phyloP scores from a whole-genome alignment of 2,113 vertebrate species.

The Phrynosoma platyrhinos region DNA sequence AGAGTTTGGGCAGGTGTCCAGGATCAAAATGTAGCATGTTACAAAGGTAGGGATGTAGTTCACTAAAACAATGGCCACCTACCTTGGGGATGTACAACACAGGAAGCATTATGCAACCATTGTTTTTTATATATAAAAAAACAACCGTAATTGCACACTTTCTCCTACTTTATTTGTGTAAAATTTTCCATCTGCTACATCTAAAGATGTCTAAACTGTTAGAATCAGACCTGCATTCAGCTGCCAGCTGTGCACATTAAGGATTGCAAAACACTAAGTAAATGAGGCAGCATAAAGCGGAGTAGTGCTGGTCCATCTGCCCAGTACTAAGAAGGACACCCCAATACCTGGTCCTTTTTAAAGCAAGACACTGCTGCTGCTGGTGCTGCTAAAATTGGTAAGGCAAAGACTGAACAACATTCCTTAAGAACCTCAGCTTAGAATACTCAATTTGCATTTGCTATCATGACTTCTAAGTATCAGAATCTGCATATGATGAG shows the following conservation, averaged over 20 bases:
- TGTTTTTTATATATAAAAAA: conserved; percentile 62
- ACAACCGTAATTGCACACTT: conserved; percentile 87
- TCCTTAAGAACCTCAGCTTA: conserved; percentile 74
- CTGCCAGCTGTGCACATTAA: conserved; percentile 91
- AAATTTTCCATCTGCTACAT: conserved; percentile 92
- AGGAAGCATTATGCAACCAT: conserved; percentile 82
- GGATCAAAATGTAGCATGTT: conserved; percentile 76
- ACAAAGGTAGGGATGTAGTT: conserved; percentile 79
- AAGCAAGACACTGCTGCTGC: conserved; percentile 70
- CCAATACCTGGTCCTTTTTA: conserved; percentile 82
- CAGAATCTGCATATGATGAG: conserved; percentile 70
- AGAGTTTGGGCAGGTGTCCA: conserved; percentile 78
- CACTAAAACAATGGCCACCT: conserved; percentile 81
- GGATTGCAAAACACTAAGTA: conserved; percentile 87
- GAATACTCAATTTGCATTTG: conserved; percentile 76
- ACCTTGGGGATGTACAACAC: conserved; percentile 85
- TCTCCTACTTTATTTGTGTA: conserved; percentile 91
- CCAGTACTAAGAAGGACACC: conserved; percentile 81
- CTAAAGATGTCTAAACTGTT: conserved; percentile 92
- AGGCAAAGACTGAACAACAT: conserved; percentile 75
- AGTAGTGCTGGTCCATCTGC: conserved; percentile 88
- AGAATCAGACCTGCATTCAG: conserved; percentile 90
- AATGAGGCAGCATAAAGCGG: conserved; percentile 86
- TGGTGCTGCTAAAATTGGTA: conserved; percentile 65
- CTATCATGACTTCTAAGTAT: conserved; percentile 78